Evolutionary conservation across 2,113 vertebrate species (phyloP), one percentile per base, ranked within the genome.

Genomic region (Carassius gibelio): DNA sequence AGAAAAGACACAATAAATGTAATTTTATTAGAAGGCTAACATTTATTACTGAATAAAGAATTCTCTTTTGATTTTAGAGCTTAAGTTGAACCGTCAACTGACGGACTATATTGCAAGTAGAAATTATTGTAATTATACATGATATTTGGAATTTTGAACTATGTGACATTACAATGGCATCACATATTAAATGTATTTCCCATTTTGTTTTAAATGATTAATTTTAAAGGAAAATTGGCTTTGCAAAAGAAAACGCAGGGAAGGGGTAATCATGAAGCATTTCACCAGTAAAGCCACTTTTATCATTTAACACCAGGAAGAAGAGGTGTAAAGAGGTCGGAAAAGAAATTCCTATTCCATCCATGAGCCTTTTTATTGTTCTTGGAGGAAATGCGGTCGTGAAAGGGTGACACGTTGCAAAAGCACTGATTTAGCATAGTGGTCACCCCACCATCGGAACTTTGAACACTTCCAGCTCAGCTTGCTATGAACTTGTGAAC

Each of bases 341-440:
- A 79, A 79, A 79, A 61, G 19, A 19, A 79, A 77, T 77, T 79
- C 21, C 10, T 19, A 42, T 13, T 61, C 11, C 34, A 42, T 78
- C 55, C 19, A 78, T 14, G 19, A 61, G 0, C 30, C 76, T 61
- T 77, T 38, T 61, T 38, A 77, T 78, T 78, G 76, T 78, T 78
- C 19, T 78, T 78, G 30, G 76, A n/a, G 19, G 55, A 78, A 78
- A 17, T 78, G 52, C 10, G 4, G 55, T 59, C 52, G 19, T n/a
- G 55, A 78, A 6, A 38, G 76, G 76, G 55, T 61, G 55, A 78
- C 55, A 78, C 19, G 55, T 78, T 59, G 76, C 55, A 78, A 17
- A 7, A 8, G 55, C n/a, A 30, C 59, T 11, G 55, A 79, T 79
- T 61, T 61, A n/a, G 34, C 55, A 61, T 15, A 26, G 52, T 78